Percentiles rank a stretch among this genome's conserved stretches.
Conservation (phyloP, 2,888 invertebrate genomes). For the Dynastes tityus region DNA sequence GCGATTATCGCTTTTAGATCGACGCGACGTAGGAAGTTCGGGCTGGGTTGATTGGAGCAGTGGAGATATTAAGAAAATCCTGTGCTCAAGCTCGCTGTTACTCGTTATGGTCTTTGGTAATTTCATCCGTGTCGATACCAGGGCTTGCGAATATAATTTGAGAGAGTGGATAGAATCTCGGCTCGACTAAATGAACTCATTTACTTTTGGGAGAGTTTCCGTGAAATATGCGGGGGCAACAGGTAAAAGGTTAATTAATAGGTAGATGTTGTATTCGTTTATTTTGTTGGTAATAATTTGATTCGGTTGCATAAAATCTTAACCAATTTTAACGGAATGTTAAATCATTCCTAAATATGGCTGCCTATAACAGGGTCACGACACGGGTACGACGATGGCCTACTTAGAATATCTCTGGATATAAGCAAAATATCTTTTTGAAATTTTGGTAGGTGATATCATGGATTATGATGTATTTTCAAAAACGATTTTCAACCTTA, state of each 20-base stretch:
- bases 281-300: no score
- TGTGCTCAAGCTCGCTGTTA: neutral
- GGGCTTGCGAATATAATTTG: neutral
- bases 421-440: no score
- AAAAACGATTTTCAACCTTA: no score
- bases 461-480: no score
- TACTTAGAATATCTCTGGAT: no score
- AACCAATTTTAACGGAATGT: no score
- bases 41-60: neutral
- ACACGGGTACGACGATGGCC: no score
- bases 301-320: no score
- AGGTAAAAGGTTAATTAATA: neutral
- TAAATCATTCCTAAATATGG: no score
- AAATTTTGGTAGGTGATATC: no score
- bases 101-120: slow-evolving; percentile 6
- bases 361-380: no score
- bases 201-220: neutral
- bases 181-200: neutral
- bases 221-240: neutral
- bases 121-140: neutral
- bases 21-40: neutral
- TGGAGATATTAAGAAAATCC: slow-evolving; percentile 7
- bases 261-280: no score
- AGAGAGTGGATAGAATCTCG: neutral
- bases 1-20: slow-evolving; percentile 22